phyloP scores from a whole-genome alignment of 1,140 invertebrate species.

The Eueides isabella region DNA sequence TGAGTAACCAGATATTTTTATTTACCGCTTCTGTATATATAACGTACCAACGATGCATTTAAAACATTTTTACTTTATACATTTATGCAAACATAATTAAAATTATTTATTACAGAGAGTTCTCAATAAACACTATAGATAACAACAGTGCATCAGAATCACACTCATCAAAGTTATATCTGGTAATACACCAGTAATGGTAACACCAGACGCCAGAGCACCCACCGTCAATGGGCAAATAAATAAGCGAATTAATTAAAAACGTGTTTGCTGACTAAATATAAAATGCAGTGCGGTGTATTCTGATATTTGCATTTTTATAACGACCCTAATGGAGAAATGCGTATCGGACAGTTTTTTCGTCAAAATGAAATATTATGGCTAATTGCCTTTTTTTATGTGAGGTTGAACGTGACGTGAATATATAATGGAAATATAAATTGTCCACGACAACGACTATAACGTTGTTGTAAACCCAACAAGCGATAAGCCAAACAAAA shows the following conservation, averaged over 20 bases:
- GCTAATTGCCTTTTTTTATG: conserved; percentile 31
- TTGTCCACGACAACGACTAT: neutral
- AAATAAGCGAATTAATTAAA: conserved; percentile 72
- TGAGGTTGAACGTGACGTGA: conserved; percentile 4
- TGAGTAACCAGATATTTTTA: no score
- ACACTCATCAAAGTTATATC: conserved; percentile 35
- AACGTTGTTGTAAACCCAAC: neutral
- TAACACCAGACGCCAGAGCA: conserved; percentile 44
- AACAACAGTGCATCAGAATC: neutral
- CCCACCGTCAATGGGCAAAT: conserved; percentile 52
- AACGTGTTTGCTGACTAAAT: conserved; percentile 65
- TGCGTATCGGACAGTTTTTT: conserved; percentile 50
- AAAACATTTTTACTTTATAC: neutral
- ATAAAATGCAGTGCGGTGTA: conserved; percentile 54
- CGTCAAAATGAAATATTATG: conserved; percentile 44
- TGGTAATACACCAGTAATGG: conserved; percentile 37
- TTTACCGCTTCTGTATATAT: no score
- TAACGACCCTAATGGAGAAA: conserved; percentile 52
- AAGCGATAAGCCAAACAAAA: neutral
- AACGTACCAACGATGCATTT: neutral
- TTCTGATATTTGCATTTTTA: conserved; percentile 62
- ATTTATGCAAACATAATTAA: neutral
- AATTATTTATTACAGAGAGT: neutral
- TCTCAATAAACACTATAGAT: neutral
- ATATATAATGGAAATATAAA: conserved; percentile 1